Evolutionary conservation across 1,140 invertebrate species (phyloP).

Genomic region (Pogonomyrmex barbatus): DNA sequence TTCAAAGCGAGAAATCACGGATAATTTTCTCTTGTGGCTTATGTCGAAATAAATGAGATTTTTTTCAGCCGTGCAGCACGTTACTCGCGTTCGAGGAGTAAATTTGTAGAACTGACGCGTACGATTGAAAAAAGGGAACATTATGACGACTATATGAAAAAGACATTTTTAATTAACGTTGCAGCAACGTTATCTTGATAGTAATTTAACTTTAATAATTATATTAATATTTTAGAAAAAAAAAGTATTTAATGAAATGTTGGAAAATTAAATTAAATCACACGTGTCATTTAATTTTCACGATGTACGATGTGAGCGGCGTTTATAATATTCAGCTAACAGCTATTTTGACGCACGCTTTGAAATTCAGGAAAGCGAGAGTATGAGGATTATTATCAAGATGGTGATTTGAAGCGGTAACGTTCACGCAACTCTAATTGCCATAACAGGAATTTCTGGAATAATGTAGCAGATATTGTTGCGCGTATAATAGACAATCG

Average conservation of each 20-base stretch:
- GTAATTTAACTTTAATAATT: constrained; percentile 5
- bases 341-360: neutral
- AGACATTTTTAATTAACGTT: neutral
- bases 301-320: neutral
- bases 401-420: neutral
- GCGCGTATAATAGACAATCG: neutral
- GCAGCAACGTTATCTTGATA: neutral
- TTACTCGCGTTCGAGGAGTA: neutral
- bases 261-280: neutral
- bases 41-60: neutral
- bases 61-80: neutral
- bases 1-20: constrained; percentile 5
- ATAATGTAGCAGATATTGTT: neutral
- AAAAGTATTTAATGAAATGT: neutral
- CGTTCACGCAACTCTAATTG: constrained; percentile 22
- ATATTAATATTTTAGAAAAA: neutral
- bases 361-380: neutral
- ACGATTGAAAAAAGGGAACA: neutral
- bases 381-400: neutral
- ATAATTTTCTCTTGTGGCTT: neutral
- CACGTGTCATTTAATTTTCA: neutral
- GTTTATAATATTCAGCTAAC: neutral
- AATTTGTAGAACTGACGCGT: neutral
- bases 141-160: too few species aligned
- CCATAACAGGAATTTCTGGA: neutral